Evolutionary conservation across 2,797 vertebrate genomes (phyloP), one percentile per base, ranked within the genome.

Genomic region (Paramormyrops hopkinsi): DNA sequence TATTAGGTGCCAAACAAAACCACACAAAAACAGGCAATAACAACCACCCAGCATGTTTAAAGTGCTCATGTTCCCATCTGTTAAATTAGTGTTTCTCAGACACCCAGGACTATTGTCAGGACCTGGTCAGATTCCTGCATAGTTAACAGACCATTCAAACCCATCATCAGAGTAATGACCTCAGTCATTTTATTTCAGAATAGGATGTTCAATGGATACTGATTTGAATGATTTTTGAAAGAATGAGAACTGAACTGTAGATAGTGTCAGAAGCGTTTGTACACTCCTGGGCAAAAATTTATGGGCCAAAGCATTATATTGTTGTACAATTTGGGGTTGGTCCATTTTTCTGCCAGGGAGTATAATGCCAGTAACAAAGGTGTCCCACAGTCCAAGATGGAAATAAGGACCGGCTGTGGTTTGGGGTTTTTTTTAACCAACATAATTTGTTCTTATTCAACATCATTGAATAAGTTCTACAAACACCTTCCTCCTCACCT

Each of bases 401-500:
- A 48, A 37, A 48, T 19, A 37, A 22, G 44, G 9, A 7, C n/a
- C 11, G 0, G 7, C 11, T 50, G 83, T 33, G 83, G 48, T 85
- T 85, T 85, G 48, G 48, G n/a, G 4, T 85, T 85, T 85, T 85
- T 33, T 33, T 33, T 33, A 33, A 85, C n/a, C 4, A 85, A 22
- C 8, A 22, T 11, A 5, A 22, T 50, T 83, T 50, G 2, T 50
- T 84, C n/a, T 50, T 50, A 85, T 46, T 29, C 11, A 6, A 3
- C 6, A 12, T 37, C 51, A 59, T n/a, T 4, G 7, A 5, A 33
- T 48, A 29, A 25, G 22, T 48, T 79, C 73, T 37, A 19, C 37
- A 41, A 44, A n/a, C 37, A 79, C 79, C 8, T n/a, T 69, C 44
- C 46, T 25, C 48, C 93, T 91, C 88, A 99, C 97, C 97, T 97